phyloP scores from a whole-genome alignment of 2,797 vertebrate species.

The Zenarchopterus dispar region DNA sequence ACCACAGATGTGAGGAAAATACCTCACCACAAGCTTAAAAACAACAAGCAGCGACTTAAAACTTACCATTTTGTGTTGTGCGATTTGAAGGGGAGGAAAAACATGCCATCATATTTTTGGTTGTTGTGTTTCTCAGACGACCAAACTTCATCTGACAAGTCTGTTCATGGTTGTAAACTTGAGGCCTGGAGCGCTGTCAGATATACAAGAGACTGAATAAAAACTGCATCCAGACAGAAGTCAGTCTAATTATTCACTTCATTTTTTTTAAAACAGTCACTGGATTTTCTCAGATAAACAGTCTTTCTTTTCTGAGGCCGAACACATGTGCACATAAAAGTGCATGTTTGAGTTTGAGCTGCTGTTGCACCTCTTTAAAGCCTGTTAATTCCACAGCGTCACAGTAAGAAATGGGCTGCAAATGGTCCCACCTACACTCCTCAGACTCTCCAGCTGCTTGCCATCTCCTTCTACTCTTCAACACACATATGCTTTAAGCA shows the following conservation, averaged over 20 bases:
- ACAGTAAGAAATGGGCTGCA: slow-evolving; percentile 60
- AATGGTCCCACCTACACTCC: slow-evolving; percentile 79
- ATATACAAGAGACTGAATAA: too few relatives aligned
- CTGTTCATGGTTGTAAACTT: too few relatives aligned
- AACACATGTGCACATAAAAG: slow-evolving; percentile 3
- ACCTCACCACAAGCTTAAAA: too few relatives aligned
- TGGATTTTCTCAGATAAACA: slow-evolving; percentile 5
- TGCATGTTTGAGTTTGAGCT: slow-evolving; percentile 22
- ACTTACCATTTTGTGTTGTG: too few relatives aligned
- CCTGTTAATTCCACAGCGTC: slow-evolving; percentile 63
- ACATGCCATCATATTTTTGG: too few relatives aligned
- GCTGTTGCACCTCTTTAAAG: slow-evolving; percentile 50
- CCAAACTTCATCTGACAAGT: too few relatives aligned
- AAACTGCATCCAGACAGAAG: too few relatives aligned
- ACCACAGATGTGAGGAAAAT: slow-evolving; percentile 6
- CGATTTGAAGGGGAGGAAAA: too few relatives aligned
- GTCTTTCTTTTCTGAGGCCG: not conserved
- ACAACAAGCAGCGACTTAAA: too few relatives aligned
- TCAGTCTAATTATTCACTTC: too few relatives aligned
- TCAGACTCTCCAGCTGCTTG: slow-evolving; percentile 64
- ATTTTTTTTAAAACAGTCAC: not conserved
- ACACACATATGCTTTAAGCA: slow-evolving; percentile 29
- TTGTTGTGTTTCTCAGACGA: too few relatives aligned
- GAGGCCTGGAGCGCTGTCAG: too few relatives aligned
- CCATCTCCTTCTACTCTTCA: slow-evolving; percentile 43